Conservation (phyloP, 2,797 vertebrate genomes). For the Dendrocincla tyrannina region DNA sequence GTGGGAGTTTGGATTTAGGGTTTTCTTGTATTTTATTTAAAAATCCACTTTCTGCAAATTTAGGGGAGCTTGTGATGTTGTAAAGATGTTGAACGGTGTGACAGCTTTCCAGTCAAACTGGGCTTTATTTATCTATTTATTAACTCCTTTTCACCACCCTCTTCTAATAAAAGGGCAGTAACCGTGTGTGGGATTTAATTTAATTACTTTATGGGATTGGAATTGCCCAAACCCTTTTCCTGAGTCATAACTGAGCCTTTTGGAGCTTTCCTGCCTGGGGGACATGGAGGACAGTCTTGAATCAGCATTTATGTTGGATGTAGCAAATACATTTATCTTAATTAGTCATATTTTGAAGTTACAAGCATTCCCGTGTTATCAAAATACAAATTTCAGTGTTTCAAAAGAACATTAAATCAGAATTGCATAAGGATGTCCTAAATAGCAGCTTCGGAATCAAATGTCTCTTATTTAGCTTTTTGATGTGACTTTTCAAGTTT, state of each 20-base stretch:
- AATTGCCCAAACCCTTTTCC: neutral
- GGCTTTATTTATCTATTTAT: neutral
- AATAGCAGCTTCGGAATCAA: neutral
- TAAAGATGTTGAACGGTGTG: neutral
- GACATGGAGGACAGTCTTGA: neutral
- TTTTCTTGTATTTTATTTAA: neutral
- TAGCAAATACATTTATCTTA: neutral
- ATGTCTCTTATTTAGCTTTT: neutral
- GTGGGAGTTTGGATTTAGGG: neutral
- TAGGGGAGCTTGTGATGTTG: neutral
- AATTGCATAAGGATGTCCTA: neutral
- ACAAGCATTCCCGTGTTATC: neutral
- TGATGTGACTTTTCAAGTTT: neutral
- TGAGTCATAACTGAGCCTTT: neutral
- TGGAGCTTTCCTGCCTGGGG: neutral
- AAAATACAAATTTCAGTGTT: neutral
- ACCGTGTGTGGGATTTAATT: neutral
- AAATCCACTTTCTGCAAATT: neutral
- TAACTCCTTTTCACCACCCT: neutral
- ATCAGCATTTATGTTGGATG: neutral
- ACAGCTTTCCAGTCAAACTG: neutral
- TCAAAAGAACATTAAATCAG: neutral
- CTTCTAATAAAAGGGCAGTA: no score
- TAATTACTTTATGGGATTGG: neutral
- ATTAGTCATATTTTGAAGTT: neutral